Evolutionary conservation across 30 jellyfish, hydroid and myxozoan genomes (phyloP).

Genomic region (Chrysaora quinquecirrha): DNA sequence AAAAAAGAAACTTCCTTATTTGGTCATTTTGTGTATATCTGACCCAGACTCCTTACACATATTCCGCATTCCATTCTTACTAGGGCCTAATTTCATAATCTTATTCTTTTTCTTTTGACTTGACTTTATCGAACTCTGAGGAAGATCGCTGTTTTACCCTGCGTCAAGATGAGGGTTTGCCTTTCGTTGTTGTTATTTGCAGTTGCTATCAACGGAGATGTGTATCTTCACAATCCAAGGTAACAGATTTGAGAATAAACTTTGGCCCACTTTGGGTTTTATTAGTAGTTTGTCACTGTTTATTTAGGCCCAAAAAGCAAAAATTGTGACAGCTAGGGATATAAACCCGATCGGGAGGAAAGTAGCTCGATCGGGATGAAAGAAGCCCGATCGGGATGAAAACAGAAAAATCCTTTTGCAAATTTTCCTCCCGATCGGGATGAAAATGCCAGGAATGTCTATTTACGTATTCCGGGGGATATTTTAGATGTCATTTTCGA

Average conservation of each 20-base stretch:
- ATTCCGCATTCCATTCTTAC: not conserved
- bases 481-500: too few species aligned
- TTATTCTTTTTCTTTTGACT: too few species aligned
- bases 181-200: not conserved
- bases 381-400: too few species aligned
- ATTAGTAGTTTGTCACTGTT: not conserved
- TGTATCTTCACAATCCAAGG: constrained; percentile 82
- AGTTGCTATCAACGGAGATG: constrained; percentile 40
- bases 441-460: too few species aligned
- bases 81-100: not conserved
- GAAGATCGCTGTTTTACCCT: too few species aligned
- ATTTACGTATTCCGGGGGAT: too few species aligned
- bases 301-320: not conserved
- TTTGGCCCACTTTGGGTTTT: not conserved
- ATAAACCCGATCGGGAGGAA: not conserved
- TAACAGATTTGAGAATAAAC: not conserved
- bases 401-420: too few species aligned
- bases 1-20: not conserved
- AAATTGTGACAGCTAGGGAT: not conserved
- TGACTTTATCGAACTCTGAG: too few species aligned
- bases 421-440: too few species aligned
- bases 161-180: constrained; percentile 16
- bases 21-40: not conserved
- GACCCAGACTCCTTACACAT: not conserved
- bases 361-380: too few species aligned